Evolutionary conservation across 2,888 invertebrate genomes (phyloP), one percentile per base, ranked within the genome.

Genomic region (Rhagonycha lutea): DNA sequence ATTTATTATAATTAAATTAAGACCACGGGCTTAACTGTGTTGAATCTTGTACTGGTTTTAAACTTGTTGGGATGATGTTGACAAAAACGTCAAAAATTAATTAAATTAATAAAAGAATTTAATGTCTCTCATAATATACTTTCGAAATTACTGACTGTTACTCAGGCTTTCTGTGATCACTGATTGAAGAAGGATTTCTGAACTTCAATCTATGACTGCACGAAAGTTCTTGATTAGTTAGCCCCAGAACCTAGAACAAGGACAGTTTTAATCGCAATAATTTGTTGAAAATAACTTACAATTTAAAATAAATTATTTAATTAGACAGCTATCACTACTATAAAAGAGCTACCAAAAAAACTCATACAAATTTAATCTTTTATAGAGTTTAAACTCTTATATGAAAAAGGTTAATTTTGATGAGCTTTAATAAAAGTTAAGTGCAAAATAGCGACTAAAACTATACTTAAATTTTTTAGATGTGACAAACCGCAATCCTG

Each of bases 401-500:
- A 47, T 47, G 8, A n/a, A 2, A 47, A 7, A 47, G 47, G 47
- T 47, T n/a, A 47, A 47, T 47, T 47, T 47, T 47, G 5, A 47
- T 47, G 47, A 23, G 11, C 18, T 18, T 65, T n/a, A 65, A 47
- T 47, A 47, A 47, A 47, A 7, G 7, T 47, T 24, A 24, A 65
- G 23, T 24, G 18, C 23, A 65, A 65, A 65, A 26, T 65, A 23
- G 23, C 11, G 18, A 65, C 11, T 11, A n/a, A 26, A 65, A 24
- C 9, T 65, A 10, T 7, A 24, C n/a, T 65, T 62, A 24, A 47
- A 14, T 32, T 72, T 84, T 85, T 63, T 78, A 87, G 88, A 88
- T 84, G 85, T 86, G n/a, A 86, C 82, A 71, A 86, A 86, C 74
- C 85, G 88, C 72, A 88, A 88, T 80, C 87, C 87, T 32, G 88